Evolutionary conservation across 35 echinoderm and acorn worm genomes (phyloP).

Genomic region (Patiria miniata): DNA sequence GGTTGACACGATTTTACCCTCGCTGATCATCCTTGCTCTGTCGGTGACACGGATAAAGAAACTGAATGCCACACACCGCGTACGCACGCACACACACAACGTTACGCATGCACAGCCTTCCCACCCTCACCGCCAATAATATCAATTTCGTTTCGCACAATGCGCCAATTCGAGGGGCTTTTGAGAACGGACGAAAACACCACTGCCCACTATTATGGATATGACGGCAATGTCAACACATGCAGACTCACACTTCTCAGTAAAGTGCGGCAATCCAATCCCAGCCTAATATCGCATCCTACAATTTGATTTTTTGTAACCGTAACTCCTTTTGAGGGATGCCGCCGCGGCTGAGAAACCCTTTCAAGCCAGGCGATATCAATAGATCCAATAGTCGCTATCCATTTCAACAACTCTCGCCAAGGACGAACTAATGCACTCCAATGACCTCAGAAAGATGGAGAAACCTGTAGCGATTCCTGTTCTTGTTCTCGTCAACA

Average conservation of each 20-base stretch:
- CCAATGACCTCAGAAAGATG: constrained; percentile 6
- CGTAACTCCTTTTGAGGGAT: not conserved
- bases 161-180: not conserved
- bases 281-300: too few relatives aligned
- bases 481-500: too few relatives aligned
- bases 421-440: constrained; percentile 5
- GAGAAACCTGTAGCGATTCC: too few relatives aligned
- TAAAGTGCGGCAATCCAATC: too few relatives aligned
- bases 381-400: not conserved
- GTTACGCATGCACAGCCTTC: not conserved
- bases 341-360: not conserved
- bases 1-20: constrained; percentile 1
- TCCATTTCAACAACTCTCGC: constrained; percentile 24
- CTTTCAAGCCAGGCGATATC: constrained; percentile 8
- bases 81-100: not conserved
- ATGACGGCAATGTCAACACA: not conserved
- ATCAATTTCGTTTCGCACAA: constrained; percentile 6
- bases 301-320: too few relatives aligned
- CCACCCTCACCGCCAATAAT: not conserved
- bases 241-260: too few relatives aligned
- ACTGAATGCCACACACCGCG: not conserved
- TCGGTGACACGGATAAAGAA: not conserved
- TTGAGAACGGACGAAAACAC: not conserved
- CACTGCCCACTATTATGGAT: not conserved
- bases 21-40: not conserved